Base-by-base conservation (phyloP, 2,113 vertebrate species). In the Herpetotheres cachinnans region DNA sequence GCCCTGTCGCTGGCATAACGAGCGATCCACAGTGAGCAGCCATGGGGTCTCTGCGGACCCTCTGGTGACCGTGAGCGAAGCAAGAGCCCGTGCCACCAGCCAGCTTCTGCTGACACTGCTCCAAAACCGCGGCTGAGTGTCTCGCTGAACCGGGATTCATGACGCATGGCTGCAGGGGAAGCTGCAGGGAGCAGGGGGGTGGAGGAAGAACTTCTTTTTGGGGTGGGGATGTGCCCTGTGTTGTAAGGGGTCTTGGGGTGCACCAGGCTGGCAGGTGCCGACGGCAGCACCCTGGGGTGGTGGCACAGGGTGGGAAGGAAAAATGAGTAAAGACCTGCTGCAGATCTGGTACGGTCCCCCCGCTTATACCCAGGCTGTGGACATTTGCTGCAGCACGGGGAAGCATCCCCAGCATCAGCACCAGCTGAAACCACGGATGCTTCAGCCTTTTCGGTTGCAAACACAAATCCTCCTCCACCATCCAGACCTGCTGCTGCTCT, bases 291-390 rank as follows among this genome's bases (percentile, higher is more conserved):
- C 49, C 52, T 29, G 82, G 26, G 24, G 15, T 11, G 36, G 44
- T 10, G 11, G 46, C 2, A 6, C 46, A 19, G 47, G 7, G 21
- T 21, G 27, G 47, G 58, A 63, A 36, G 27, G 26, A 20, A 30
- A 44, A 36, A 21, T 2, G 40, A 74, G 42, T 18, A 18, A 38
- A 34, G 42, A 32, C 5, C 2, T 5, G 21, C 50, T 3, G 11
- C 18, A 16, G 11, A 20, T 5, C 42, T 3, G 14, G 42, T 10
- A 9, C 3, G 0, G 13, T 12, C 16, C 36, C 16, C 36, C 29
- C 1, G 2, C 21, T 32, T 52, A 15, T 1, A 3, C 1, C 4
- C 27, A 11, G 32, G 38, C 32, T 26, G 2, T 8, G 2, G 16
- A 17, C 16, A 3, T 16, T 26, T 3, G 27, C 67, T 16, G 76